Evolutionary conservation across 2,797 vertebrate species (phyloP).

Genomic region (Hylomyscus alleni): DNA sequence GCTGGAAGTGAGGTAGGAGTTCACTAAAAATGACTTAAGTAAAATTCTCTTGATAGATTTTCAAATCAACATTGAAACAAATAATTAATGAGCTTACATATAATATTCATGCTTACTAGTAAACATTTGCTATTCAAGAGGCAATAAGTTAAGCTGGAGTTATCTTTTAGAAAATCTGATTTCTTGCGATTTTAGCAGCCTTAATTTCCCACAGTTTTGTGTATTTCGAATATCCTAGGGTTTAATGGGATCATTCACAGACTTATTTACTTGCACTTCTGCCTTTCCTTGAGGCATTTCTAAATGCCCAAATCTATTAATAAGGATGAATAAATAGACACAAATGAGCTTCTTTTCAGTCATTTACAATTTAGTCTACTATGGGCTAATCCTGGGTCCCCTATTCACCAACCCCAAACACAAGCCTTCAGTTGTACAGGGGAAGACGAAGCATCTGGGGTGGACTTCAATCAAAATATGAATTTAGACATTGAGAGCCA

Average conservation of each 20-base stretch:
- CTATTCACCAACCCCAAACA: conserved; percentile 77
- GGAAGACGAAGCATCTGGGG: conserved; percentile 67
- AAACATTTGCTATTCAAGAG: conserved; percentile 76
- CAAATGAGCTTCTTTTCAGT: conserved; percentile 83
- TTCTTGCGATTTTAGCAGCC: conserved; percentile 74
- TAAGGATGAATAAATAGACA: conserved; percentile 84
- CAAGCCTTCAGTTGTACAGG: conserved; percentile 64
- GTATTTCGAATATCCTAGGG: conserved; percentile 74
- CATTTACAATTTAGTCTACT: conserved; percentile 82
- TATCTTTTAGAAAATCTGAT: conserved; percentile 77
- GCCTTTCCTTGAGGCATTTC: conserved; percentile 82
- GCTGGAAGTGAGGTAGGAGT: conserved; percentile 41
- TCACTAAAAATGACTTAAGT: conserved; percentile 66
- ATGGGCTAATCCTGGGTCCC: conserved; percentile 84
- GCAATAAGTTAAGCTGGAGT: conserved; percentile 71
- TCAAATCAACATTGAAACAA: conserved; percentile 68
- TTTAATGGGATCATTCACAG: conserved; percentile 82
- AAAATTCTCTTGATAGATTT: conserved; percentile 70
- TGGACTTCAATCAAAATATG: conserved; percentile 75
- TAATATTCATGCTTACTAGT: conserved; percentile 55
- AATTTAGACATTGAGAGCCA: conserved; percentile 68
- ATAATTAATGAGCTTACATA: conserved; percentile 75
- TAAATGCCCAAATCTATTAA: conserved; percentile 83
- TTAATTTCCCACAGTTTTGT: conserved; percentile 79
- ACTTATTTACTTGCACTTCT: conserved; percentile 82